phyloP scores from a whole-genome alignment of 2,888 invertebrate genomes.

The Chrysotoxum bicinctum region DNA sequence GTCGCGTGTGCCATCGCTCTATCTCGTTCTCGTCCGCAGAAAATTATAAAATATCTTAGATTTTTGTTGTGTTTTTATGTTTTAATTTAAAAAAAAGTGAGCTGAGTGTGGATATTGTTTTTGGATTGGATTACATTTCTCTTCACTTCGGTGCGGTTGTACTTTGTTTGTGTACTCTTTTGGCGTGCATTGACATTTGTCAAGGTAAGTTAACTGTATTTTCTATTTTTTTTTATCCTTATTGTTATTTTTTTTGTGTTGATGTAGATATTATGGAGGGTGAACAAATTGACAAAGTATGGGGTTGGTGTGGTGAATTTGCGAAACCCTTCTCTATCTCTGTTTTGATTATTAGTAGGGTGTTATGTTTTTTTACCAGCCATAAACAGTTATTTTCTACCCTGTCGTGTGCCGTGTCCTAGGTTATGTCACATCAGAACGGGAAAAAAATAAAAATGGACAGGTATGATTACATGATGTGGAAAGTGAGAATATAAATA shows the following conservation, averaged over 20 bases:
- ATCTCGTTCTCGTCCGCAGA: conserved; percentile 11
- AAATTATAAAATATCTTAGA: conserved; percentile 10
- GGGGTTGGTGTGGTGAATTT: background rate
- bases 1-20: conserved; percentile 29
- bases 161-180: conserved; percentile 37
- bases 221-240: conserved; percentile 17
- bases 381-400: background rate
- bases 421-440: conserved; percentile 54
- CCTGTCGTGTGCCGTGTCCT: conserved; percentile 27
- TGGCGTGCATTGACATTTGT: conserved; percentile 69
- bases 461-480: background rate
- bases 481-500: conserved; percentile 32
- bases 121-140: conserved; percentile 54
- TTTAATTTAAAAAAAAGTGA: background rate
- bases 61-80: background rate
- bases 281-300: background rate
- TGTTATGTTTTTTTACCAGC: background rate
- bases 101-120: conserved; percentile 25
- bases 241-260: background rate
- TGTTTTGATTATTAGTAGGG: conserved; percentile 57
- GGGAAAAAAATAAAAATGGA: background rate
- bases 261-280: background rate
- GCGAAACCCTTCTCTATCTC: background rate
- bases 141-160: conserved; percentile 28
- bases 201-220: conserved; percentile 65